A percentile compares a stretch with the other conserved stretches of the same genome.
Evolutionary conservation across 2,113 vertebrate species (phyloP).

Genomic region (Rhabdomys dilectus): DNA sequence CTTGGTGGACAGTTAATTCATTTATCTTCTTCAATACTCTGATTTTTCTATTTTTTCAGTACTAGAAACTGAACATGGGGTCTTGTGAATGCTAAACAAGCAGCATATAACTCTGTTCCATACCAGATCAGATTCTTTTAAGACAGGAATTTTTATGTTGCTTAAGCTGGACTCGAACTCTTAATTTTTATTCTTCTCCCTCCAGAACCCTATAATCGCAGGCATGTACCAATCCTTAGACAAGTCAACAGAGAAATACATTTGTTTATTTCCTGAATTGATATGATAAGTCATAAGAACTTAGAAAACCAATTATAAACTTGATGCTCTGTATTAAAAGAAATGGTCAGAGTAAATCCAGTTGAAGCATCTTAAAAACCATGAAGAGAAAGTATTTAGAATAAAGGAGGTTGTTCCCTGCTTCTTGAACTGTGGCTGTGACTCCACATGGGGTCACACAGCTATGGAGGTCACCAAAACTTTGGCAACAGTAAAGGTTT

Average conservation of each 20-base stretch:
- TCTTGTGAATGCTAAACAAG: not conserved
- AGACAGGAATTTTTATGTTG: not conserved
- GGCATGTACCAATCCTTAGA: not conserved
- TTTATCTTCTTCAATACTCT: slow-evolving; percentile 7
- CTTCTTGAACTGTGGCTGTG: not conserved
- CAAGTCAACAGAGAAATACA: not conserved
- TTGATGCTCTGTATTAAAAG: not conserved
- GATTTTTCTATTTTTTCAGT: not conserved
- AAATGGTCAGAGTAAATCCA: slow-evolving; percentile 38
- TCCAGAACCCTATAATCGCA: not conserved
- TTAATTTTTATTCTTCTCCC: not conserved
- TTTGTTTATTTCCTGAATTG: slow-evolving; percentile 10
- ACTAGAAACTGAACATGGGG: not conserved
- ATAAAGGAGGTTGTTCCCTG: not conserved
- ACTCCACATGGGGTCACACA: not conserved
- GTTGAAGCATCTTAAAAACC: not conserved
- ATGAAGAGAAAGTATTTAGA: not conserved
- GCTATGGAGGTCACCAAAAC: not conserved
- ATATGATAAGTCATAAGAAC: not conserved
- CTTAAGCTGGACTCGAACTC: not conserved
- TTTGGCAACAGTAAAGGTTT: not conserved
- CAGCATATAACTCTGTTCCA: not conserved
- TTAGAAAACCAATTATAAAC: not conserved
- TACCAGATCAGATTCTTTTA: not conserved
- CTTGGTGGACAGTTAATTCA: not conserved